Conservation (phyloP, 1,140 invertebrate species). For the Coenobita brevimanus region DNA sequence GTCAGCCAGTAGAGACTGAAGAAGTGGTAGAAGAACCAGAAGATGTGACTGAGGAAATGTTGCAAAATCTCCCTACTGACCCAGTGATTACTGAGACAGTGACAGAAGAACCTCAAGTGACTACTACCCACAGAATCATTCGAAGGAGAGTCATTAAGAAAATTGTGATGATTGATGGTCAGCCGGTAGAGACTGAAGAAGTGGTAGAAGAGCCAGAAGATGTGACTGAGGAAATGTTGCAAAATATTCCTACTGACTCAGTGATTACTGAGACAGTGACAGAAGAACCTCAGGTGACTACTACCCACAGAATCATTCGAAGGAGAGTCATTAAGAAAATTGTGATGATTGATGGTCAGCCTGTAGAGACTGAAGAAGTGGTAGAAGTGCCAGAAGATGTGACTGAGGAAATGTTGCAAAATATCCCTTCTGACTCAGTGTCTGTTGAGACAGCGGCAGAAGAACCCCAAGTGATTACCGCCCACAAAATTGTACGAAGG, state of each 20-base stretch:
- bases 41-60: constrained; percentile 31
- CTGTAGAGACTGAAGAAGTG: constrained; percentile 52
- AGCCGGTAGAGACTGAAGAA: constrained; percentile 39
- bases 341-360: constrained; percentile 47
- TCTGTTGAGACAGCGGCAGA: constrained; percentile 18
- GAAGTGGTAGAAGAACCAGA: constrained; percentile 57
- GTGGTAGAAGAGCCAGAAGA: neutral
- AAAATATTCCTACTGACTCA: constrained; percentile 11
- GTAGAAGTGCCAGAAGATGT: constrained; percentile 47
- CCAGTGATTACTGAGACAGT: constrained; percentile 36
- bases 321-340: constrained; percentile 42
- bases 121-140: constrained; percentile 3
- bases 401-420: constrained; percentile 5
- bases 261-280: neutral
- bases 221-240: constrained; percentile 30
- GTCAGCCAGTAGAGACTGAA: constrained; percentile 49
- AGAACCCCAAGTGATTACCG: constrained; percentile 24
- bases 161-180: constrained; percentile 27
- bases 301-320: neutral
- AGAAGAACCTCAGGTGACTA: constrained; percentile 9
- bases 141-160: constrained; percentile 38
- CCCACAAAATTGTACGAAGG: constrained; percentile 14
- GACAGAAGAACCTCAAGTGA: constrained; percentile 39
- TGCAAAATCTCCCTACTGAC: constrained; percentile 14
- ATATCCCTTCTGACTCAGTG: neutral